phyloP scores from a whole-genome alignment of 2,113 vertebrate species.

The Oryzias javanicus region DNA sequence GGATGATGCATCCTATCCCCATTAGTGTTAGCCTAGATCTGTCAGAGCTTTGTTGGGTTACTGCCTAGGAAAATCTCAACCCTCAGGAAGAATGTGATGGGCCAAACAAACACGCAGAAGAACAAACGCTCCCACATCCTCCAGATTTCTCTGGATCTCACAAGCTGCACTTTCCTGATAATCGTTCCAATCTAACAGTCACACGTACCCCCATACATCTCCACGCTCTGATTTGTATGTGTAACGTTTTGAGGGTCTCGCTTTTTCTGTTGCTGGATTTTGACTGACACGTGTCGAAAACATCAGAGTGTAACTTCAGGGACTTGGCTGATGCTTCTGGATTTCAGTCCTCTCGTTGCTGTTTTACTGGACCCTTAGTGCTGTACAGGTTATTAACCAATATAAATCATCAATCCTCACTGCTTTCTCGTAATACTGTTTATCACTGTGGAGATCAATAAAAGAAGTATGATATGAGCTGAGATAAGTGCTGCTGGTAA shows the following conservation, averaged over 20 bases:
- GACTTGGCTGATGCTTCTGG: constrained; percentile 16
- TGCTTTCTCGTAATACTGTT: constrained; percentile 14
- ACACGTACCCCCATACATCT: constrained; percentile 11
- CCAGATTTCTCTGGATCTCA: constrained; percentile 5
- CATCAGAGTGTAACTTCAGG: constrained; percentile 12
- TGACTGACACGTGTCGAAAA: constrained; percentile 29
- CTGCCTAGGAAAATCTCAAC: constrained; percentile 58
- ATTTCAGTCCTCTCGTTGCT: background rate
- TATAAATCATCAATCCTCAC: constrained; percentile 15
- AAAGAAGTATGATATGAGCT: constrained; percentile 13
- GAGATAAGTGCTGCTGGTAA: constrained; percentile 23
- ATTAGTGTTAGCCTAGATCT: constrained; percentile 80
- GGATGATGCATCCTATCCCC: constrained; percentile 68
- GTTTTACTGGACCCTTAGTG: constrained; percentile 11
- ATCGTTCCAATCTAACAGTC: constrained; percentile 25
- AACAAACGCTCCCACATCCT: constrained; percentile 14
- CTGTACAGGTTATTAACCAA: constrained; percentile 14
- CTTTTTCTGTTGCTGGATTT: constrained; percentile 22
- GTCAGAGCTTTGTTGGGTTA: constrained; percentile 70
- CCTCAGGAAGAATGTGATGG: constrained; percentile 60
- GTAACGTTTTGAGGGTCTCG: constrained; percentile 14
- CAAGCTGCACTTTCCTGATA: constrained; percentile 24
- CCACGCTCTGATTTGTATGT: constrained; percentile 20
- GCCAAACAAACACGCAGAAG: constrained; percentile 30
- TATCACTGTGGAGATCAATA: constrained; percentile 33